Base-by-base conservation (phyloP, 2,113 vertebrate species). In the Fulica atra region DNA sequence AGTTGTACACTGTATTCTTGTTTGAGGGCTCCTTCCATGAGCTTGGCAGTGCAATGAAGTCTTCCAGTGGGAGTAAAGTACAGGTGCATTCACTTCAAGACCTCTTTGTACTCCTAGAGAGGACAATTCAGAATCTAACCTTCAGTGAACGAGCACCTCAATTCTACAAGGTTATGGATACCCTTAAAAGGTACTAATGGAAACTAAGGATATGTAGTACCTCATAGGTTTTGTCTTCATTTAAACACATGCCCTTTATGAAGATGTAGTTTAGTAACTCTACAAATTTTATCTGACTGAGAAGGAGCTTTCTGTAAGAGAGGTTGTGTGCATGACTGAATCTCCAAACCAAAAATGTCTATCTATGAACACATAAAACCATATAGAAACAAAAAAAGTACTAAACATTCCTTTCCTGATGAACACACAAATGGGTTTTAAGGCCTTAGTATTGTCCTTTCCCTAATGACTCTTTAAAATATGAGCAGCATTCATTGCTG, bases 401-500 rank as follows among this genome's bases (percentile, higher is more conserved):
- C 36, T 77, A 63, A 12, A 64, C 35, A 82, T 92, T 76, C 70
- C 59, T 90, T 51, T 70, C 24, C 31, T 82, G 35, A 3, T 71
- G 82, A 88, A 78, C 33, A 44, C 36, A 70, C 24, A 71, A 88
- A 60, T 74, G 24, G 38, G 7, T 61, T 95, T 92, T 78, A 84
- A 90, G 64, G 71, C 33, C 56, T 80, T 73, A 38, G 57, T 64
- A 71, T 61, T 94, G 69, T 84, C 69, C 78, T 93, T 88, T 95
- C 77, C 78, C 90, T 79, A 85, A 92, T 86, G 81, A 86, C 93
- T 90, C 56, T 92, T 65, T 77, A 93, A 96, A 97, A 93, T 89
- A 95, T 81, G 95, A 95, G n/a, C 69, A 97, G 93, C 88, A 95
- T 97, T 96, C 87, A 93, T 87, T 82, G 78, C 64, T 84, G 86